Evolutionary conservation across 2,113 vertebrate genomes (phyloP).

Genomic region (Corythoichthys intestinalis): DNA sequence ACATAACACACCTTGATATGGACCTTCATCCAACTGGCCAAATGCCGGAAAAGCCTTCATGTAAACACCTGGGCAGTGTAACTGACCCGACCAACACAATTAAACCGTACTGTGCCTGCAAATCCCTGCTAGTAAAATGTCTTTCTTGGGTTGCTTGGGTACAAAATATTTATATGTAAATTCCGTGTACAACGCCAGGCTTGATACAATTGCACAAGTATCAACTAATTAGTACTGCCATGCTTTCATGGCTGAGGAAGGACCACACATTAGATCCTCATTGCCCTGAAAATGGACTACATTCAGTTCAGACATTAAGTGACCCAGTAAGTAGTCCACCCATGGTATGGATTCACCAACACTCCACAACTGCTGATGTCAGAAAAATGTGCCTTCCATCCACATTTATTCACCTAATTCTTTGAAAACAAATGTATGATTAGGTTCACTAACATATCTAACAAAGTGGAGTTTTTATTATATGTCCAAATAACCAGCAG

Average conservation of each 20-base stretch:
- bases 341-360: conserved; percentile 23
- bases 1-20: conserved; percentile 29
- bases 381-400: conserved; percentile 44
- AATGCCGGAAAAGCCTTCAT: conserved; percentile 5
- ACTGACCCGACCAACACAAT: neutral
- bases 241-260: neutral
- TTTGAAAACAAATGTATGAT: conserved; percentile 72
- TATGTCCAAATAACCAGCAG: conserved; percentile 52
- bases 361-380: conserved; percentile 16
- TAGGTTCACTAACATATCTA: conserved; percentile 49
- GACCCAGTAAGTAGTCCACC: conserved; percentile 26
- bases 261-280: conserved; percentile 6
- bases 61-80: conserved; percentile 2
- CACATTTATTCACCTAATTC: conserved; percentile 54
- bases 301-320: conserved; percentile 33
- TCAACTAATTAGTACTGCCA: conserved; percentile 3
- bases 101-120: neutral
- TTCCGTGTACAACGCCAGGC: conserved; percentile 6
- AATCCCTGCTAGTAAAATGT: neutral
- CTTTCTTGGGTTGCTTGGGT: neutral
- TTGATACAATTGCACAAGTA: neutral
- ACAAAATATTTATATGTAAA: neutral
- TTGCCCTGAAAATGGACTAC: conserved; percentile 14
- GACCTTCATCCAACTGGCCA: conserved; percentile 10
- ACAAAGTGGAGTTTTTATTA: conserved; percentile 9